These are phyloP conservation scores for Styela plicata DNA, from an alignment of 23 tunicate species.

Conservation along the genomic window DNA sequence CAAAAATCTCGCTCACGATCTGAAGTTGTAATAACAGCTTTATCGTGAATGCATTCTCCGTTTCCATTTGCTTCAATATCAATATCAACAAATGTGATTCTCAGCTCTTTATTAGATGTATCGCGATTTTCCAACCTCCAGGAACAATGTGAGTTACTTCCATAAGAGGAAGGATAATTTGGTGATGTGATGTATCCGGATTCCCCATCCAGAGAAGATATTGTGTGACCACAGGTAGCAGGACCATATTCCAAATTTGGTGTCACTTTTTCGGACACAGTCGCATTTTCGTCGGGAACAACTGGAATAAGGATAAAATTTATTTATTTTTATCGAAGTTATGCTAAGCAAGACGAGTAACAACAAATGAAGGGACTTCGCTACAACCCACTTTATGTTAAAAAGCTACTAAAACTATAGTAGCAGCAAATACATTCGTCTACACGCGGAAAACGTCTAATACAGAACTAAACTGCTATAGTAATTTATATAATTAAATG, in stretches of 20 bases:
- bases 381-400: background rate
- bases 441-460: too few species aligned
- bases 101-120: background rate
- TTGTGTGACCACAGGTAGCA: background rate
- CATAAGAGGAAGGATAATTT: background rate
- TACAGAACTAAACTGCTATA: too few species aligned
- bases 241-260: background rate
- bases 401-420: too few species aligned
- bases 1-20: background rate
- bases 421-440: too few species aligned
- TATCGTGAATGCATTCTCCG: background rate
- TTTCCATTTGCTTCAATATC: conserved; percentile 15
- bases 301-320: background rate
- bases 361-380: background rate
- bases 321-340: background rate
- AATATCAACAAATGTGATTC: conserved; percentile 2
- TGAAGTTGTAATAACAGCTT: background rate
- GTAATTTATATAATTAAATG: too few species aligned
- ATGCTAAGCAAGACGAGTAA: background rate
- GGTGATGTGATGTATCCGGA: background rate
- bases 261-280: background rate
- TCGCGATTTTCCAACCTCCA: background rate
- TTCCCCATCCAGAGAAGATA: background rate
- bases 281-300: conserved; percentile 3
- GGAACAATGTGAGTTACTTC: background rate